Evolutionary conservation across 92 coral and sea anemone genomes (phyloP), one percentile per base, ranked within the genome.

Genomic region (Ricordea florida): DNA sequence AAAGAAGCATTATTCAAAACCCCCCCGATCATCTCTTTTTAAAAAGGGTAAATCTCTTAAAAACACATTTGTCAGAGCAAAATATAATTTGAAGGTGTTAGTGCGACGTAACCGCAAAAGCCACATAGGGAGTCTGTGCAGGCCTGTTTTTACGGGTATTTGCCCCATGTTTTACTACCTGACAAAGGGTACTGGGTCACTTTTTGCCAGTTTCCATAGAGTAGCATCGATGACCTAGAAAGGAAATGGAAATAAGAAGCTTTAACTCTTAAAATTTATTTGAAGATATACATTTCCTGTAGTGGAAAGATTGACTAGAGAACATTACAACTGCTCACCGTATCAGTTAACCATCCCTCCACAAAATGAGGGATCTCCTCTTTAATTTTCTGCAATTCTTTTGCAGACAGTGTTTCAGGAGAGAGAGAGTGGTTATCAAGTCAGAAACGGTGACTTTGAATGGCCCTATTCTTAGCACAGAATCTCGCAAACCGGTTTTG

Each of bases 331-430:
- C 58, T 59, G 37, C 84, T 56, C 51, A 76, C 89, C 62, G 17
- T 67, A 58, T 84, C 84, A 68, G 84, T 57, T 18, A 84, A 31
- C 84, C 89, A 77, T 51, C 89, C 89, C 55, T 71, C 66, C 47
- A 1, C 21, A 40, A 68, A 84, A 23, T 17, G 13, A 28, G 85
- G 79, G 42, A 59, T 50, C 55, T 34, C 64, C 13, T 26, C 26
- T 41, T 53, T 78, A 17, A 68, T 52, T 28, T 15, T 46, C 57
- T 57, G 9, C 32, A 56, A 40, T 48, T 66, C 73, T 26, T 67
- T 18, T 28, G 28, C 44, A 26, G 68, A 17, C 13, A 84, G 28
- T 11, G 78, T 50, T 1, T 74, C 61, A 14, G 75, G 79, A 38
- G 72, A 25, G 4, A n/a, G n/a, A 84, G 56, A 11, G 74, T 53